Percentiles rank a stretch among this genome's conserved stretches.
These are phyloP conservation scores for Sebastes vulpes DNA, from an alignment of 2,797 vertebrate species.

Conservation along the genomic window DNA sequence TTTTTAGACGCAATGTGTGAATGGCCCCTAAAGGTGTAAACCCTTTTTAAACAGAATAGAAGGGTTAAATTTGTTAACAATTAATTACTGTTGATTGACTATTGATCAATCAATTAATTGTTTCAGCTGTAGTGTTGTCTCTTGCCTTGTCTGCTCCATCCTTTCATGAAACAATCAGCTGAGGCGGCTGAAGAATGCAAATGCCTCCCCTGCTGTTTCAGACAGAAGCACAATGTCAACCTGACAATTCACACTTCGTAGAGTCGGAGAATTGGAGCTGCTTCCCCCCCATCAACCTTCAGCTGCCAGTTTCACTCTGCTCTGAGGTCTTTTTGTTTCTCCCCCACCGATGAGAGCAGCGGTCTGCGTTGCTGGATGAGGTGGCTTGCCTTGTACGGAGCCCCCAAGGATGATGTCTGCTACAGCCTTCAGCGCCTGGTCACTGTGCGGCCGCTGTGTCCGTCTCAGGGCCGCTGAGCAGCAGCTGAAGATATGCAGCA, in stretches of 20 bases:
- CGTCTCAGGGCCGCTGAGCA: constrained; percentile 38
- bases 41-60: too few species aligned
- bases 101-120: neutral
- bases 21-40: too few species aligned
- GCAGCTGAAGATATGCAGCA: constrained; percentile 43
- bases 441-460: constrained; percentile 7
- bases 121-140: neutral
- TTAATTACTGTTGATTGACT: neutral
- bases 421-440: constrained; percentile 27
- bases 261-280: constrained; percentile 16
- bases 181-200: neutral
- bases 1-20: too few species aligned
- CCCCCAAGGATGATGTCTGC: constrained; percentile 20
- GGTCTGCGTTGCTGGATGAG: constrained; percentile 13
- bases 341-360: neutral
- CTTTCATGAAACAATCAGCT: neutral
- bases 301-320: constrained; percentile 35
- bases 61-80: neutral
- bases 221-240: constrained; percentile 20
- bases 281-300: constrained; percentile 22
- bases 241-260: constrained; percentile 6
- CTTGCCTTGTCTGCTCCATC: neutral
- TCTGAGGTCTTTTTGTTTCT: constrained; percentile 7
- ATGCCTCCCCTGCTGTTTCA: neutral
- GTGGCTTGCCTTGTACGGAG: constrained; percentile 12